phyloP scores from a whole-genome alignment of 2,797 vertebrate genomes.

The Sparus aurata region DNA sequence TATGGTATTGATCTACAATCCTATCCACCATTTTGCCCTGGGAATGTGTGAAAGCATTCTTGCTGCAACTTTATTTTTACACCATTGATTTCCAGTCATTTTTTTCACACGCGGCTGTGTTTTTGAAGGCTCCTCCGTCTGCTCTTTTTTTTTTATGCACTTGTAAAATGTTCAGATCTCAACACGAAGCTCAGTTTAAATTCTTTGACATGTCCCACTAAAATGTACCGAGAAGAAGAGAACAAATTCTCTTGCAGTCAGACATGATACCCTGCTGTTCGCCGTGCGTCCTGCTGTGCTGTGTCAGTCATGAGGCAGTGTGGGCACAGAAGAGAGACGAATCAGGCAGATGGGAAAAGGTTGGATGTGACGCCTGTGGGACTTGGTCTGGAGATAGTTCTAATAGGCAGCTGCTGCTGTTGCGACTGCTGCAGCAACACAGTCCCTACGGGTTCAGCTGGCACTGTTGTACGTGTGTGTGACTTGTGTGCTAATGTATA shows the following conservation, averaged over 20 bases:
- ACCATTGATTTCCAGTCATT: not conserved
- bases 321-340: conserved; percentile 39
- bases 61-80: not conserved
- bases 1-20: conserved; percentile 1
- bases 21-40: not conserved
- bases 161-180: conserved; percentile 31
- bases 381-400: conserved; percentile 49
- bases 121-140: not conserved
- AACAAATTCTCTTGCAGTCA: conserved; percentile 29
- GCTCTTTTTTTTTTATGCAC: conserved; percentile 6
- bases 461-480: conserved; percentile 13
- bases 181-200: conserved; percentile 12
- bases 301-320: conserved; percentile 10
- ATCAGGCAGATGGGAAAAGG: conserved; percentile 45
- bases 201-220: conserved; percentile 9
- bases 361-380: conserved; percentile 53
- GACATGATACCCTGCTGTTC: conserved; percentile 34
- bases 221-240: conserved; percentile 35
- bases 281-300: not conserved
- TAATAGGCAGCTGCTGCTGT: conserved; percentile 55
- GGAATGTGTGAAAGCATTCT: not conserved
- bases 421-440: conserved; percentile 14
- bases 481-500: conserved; percentile 11
- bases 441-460: conserved; percentile 12
- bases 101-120: not conserved